Evolutionary conservation across 2,113 vertebrate species (phyloP).

Genomic region (Phylloscopus trochilus): DNA sequence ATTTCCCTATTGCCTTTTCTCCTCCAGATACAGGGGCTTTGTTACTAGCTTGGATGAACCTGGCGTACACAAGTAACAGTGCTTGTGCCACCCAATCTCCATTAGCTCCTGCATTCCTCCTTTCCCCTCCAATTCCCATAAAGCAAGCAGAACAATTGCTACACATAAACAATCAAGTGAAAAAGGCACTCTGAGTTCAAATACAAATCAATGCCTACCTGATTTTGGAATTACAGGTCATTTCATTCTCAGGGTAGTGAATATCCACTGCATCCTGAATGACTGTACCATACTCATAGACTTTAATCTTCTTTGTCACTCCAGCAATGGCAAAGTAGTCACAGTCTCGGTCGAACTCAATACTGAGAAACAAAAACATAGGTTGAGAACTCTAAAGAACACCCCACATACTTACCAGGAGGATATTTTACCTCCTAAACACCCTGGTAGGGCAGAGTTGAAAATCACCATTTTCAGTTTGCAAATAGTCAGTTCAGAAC

Average conservation of each 20-base stretch:
- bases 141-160: not conserved
- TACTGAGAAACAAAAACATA: slow-evolving; percentile 74
- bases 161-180: not conserved
- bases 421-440: not conserved
- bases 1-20: not conserved
- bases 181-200: not conserved
- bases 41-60: not conserved
- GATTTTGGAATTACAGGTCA: slow-evolving; percentile 99
- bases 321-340: slow-evolving; percentile 99
- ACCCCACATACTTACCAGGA: not conserved
- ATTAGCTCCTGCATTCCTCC: not conserved
- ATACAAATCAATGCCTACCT: slow-evolving; percentile 76
- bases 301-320: slow-evolving; percentile 99
- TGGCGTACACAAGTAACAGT: not conserved
- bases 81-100: not conserved
- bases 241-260: slow-evolving; percentile 98
- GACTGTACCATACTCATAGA: slow-evolving; percentile 98
- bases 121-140: not conserved
- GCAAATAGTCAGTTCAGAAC: not conserved
- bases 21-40: accelerated
- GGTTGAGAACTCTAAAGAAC: not conserved
- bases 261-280: slow-evolving; percentile 99
- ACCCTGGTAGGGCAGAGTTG: not conserved
- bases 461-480: not conserved
- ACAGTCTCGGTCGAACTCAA: slow-evolving; percentile 99